Percentiles rank a stretch among this genome's conserved stretches.
Evolutionary conservation across 2,888 invertebrate genomes (phyloP).

Genomic region (Chrysodeixis includens): DNA sequence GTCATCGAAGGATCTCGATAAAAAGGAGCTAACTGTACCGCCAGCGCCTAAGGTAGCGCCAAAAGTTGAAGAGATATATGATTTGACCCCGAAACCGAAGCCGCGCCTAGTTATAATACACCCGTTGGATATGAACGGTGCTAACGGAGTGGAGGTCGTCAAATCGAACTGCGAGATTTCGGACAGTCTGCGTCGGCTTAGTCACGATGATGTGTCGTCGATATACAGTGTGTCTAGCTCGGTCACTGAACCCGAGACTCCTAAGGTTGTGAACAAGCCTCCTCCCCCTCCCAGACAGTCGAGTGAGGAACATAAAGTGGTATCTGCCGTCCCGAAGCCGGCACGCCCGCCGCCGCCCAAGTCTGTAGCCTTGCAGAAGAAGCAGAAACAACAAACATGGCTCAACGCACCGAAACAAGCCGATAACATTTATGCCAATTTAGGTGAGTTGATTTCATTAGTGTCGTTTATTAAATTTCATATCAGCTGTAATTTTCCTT

Average conservation of each 20-base stretch:
- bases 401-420: conserved; percentile 75
- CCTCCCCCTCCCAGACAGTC: conserved; percentile 93
- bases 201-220: conserved; percentile 88
- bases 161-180: conserved; percentile 86
- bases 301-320: conserved; percentile 85
- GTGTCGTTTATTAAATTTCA: not conserved
- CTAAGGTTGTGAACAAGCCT: conserved; percentile 89
- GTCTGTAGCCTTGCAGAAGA: conserved; percentile 90
- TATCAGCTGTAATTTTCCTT: not conserved
- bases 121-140: conserved; percentile 95
- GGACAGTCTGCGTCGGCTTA: conserved; percentile 76
- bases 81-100: conserved; percentile 90
- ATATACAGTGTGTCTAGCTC: conserved; percentile 84
- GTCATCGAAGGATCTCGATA: conserved; percentile 91
- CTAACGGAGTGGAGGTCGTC: conserved; percentile 93
- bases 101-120: conserved; percentile 96
- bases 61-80: conserved; percentile 88
- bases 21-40: conserved; percentile 84
- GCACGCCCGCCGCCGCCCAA: conserved; percentile 93
- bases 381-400: conserved; percentile 89
- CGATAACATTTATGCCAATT: conserved; percentile 94
- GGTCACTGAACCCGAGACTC: conserved; percentile 77
- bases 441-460: conserved; percentile 87
- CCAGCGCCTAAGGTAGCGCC: conserved; percentile 84
- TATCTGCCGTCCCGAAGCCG: conserved; percentile 89